Percentiles rank a stretch among this genome's conserved stretches.
These are phyloP conservation scores for Centrocercus urophasianus DNA, from an alignment of 2,113 vertebrate genomes.

Conservation along the genomic window DNA sequence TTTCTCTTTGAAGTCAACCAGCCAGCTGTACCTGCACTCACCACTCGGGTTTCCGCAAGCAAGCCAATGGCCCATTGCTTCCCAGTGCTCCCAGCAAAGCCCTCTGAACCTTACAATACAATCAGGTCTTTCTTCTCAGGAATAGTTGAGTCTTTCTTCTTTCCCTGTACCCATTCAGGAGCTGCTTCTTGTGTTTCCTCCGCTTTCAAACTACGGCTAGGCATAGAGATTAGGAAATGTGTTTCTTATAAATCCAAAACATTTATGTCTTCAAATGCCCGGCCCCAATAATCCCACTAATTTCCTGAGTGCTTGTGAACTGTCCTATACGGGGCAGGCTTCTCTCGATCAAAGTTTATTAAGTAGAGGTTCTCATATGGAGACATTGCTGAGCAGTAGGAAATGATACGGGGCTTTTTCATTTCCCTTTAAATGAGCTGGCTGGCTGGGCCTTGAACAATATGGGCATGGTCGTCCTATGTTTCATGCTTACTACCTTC, in stretches of 20 bases:
- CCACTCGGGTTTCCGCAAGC: background rate
- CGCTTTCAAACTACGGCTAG: constrained; percentile 58
- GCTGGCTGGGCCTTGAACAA: constrained; percentile 35
- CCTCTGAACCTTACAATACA: constrained; percentile 48
- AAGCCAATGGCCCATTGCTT: background rate
- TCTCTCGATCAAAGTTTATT: constrained; percentile 65
- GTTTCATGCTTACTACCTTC: constrained; percentile 20
- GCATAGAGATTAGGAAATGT: constrained; percentile 67
- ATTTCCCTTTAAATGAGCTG: constrained; percentile 65
- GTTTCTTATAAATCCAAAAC: constrained; percentile 73
- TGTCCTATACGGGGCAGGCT: constrained; percentile 47
- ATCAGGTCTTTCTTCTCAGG: constrained; percentile 50
- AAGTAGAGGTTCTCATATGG: constrained; percentile 60
- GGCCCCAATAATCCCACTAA: constrained; percentile 67
- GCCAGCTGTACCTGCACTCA: constrained; percentile 32
- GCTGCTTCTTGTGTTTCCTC: constrained; percentile 47
- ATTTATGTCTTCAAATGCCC: constrained; percentile 65
- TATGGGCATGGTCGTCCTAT: constrained; percentile 21
- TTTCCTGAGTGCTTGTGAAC: constrained; percentile 71
- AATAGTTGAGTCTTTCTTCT: constrained; percentile 58
- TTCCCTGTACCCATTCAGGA: constrained; percentile 41
- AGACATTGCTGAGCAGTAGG: constrained; percentile 53
- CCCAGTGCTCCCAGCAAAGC: constrained; percentile 48
- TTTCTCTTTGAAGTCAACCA: background rate
- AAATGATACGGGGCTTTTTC: constrained; percentile 59